Percentiles rank a stretch among this genome's conserved stretches.
Conservation (phyloP, 1,140 invertebrate species). For the Globodera ellingtonae region DNA sequence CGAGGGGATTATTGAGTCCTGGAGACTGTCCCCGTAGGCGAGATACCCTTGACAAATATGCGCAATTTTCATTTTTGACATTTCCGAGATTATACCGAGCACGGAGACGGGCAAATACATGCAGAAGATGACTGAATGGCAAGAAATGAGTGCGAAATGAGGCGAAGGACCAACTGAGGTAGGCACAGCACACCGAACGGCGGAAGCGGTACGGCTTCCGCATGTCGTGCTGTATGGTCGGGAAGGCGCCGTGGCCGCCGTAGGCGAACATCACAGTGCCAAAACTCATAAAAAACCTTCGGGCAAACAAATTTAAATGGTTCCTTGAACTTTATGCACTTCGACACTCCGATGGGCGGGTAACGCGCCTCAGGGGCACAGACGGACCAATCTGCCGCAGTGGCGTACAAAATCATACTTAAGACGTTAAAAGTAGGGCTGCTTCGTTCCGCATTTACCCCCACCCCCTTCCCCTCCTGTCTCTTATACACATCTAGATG, state of each 20-base stretch:
- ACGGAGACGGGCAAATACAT: constrained; percentile 61
- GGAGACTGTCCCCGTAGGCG: constrained; percentile 58
- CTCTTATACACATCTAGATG: too few relatives aligned
- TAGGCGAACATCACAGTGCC: constrained; percentile 67
- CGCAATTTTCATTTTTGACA: not conserved
- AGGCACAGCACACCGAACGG: constrained; percentile 55
- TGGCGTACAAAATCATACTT: constrained; percentile 53
- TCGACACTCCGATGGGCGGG: constrained; percentile 48
- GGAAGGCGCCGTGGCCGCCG: constrained; percentile 67
- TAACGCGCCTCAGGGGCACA: constrained; percentile 50
- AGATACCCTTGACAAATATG: constrained; percentile 43
- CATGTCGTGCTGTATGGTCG: constrained; percentile 69
- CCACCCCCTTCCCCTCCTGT: too few relatives aligned
- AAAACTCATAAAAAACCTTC: constrained; percentile 61
- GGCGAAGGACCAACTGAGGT: constrained; percentile 44
- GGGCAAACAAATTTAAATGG: constrained; percentile 12
- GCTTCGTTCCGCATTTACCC: too few relatives aligned
- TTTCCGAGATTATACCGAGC: constrained; percentile 20
- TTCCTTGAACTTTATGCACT: constrained; percentile 35
- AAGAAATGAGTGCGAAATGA: constrained; percentile 27
- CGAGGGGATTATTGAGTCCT: constrained; percentile 62
- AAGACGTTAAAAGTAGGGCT: too few relatives aligned
- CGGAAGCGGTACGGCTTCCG: constrained; percentile 63
- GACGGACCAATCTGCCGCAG: constrained; percentile 37
- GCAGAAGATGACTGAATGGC: constrained; percentile 53